Evolutionary conservation across 30 jellyfish, hydroid and myxozoan species (phyloP), one percentile per base, ranked within the genome.

Genomic region (Aurelia coerulea): DNA sequence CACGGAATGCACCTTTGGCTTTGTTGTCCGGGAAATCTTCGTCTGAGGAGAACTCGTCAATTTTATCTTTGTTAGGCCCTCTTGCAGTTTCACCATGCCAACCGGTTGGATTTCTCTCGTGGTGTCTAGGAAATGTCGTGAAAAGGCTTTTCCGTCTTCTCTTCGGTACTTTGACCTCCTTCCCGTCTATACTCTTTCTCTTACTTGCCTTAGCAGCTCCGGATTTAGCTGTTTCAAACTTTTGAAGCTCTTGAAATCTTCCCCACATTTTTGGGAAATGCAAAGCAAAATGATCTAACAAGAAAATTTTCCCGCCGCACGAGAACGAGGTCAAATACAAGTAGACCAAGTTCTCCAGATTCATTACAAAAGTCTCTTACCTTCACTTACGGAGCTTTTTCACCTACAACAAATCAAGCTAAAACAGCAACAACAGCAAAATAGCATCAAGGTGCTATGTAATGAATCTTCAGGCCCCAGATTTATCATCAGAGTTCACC

Each of bases 41-140:
- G 73, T 75, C 86, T 19, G 62, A 65, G 6, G 91, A 81, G 78
- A 67, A 81, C 14, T 58, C 69, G 10, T 66, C 78, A 35, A 81
- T 81, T 52, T 81, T 5, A 32, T 31, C 68, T 7, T 81, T 52
- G 35, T 68, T 68, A 17, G 62, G 50, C 33, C n/a, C 49, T 11
- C 35, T 52, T 8, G 4, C 51, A 68, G 62, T 23, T 17, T 50
- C 17, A 32, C 16, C 31, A 15, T 5, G 18, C 18, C 23, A 2
- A 9, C 74, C 49, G 12, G 31, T 41, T 4, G 54, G 62, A 17
- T 18, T 31, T 23, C 23, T 39, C 18, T 23, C 15, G 56, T 14
- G 41, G 23, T 41, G 46, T 6, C 62, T 7, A 37, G 77, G n/a
- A 42, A 65, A 74, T 42, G 85, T 23, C 13, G 62, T 37, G 50